phyloP scores from a whole-genome alignment of 1,140 invertebrate genomes.

The Drosophila nasuta region DNA sequence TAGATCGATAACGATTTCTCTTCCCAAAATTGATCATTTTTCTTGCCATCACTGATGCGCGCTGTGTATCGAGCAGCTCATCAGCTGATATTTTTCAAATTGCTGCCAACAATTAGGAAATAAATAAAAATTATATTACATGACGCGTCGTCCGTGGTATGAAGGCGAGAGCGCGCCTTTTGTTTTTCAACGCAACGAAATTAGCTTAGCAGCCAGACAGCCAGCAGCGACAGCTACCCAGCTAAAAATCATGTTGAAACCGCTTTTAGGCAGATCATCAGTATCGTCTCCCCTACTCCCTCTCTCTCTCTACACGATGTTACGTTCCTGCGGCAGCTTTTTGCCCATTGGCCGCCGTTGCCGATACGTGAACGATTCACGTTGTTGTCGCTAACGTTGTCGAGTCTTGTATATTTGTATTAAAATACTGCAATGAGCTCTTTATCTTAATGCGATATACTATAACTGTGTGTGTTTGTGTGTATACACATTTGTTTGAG shows the following conservation, averaged over 20 bases:
- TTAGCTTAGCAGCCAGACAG: conserved; percentile 37
- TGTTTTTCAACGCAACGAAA: conserved; percentile 48
- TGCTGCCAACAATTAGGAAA: conserved; percentile 30
- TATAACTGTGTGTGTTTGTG: not conserved
- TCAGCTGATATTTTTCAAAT: conserved; percentile 34
- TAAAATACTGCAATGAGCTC: conserved; percentile 55
- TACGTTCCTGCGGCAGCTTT: not conserved
- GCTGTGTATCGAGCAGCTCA: conserved; percentile 3
- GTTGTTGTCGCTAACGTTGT: conserved; percentile 24
- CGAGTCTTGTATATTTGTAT: conserved; percentile 34
- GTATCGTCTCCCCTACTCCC: not conserved
- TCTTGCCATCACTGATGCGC: conserved; percentile 5
- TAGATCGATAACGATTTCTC: conserved; percentile 27
- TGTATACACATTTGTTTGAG: conserved; percentile 3
- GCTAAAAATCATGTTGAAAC: conserved; percentile 49
- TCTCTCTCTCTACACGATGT: too few relatives aligned
- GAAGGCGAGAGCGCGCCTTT: conserved; percentile 39
- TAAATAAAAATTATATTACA: conserved; percentile 35
- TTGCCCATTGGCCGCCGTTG: conserved; percentile 15
- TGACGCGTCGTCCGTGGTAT: conserved; percentile 16
- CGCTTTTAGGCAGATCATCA: conserved; percentile 45
- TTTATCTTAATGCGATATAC: conserved; percentile 47
- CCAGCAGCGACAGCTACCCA: conserved; percentile 28
- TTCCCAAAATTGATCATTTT: too few relatives aligned
- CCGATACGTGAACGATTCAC: conserved; percentile 45